Evolutionary conservation across 1,140 invertebrate genomes (phyloP), one percentile per base, ranked within the genome.

Genomic region (Camponotus pennsylvanicus): DNA sequence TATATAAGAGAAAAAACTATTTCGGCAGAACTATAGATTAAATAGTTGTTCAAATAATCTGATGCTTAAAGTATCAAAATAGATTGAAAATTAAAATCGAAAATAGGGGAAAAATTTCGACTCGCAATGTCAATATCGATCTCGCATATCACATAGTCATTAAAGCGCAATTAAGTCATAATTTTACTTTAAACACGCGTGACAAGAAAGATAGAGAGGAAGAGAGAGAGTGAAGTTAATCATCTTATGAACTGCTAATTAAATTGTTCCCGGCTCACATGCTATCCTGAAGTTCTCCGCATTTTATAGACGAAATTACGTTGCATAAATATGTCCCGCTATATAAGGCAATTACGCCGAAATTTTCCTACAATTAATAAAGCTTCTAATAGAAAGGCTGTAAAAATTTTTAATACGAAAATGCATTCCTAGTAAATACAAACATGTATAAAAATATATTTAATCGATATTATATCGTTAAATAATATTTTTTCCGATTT

Each of bases 181-280:
- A 45, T 57, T 66, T 67, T 34, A 78, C 34, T 63, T 85, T 85
- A 75, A 78, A 85, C 71, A 67, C 59, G 49, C 61, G 45, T 45
- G 45, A 85, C 45, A 42, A 27, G 27, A 27, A 0, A 27, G 27
- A 27, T 27, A 27, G 27, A 27, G 27, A 27, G 27, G 27, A 27
- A 27, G 27, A 27, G 27, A 27, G 27, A 27, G 27, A 27, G 27
- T 66, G 77, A 85, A 85, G 82, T 85, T 85, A 85, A 85, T 85
- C 73, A 85, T 85, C 82, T 78, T 61, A 40, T 52, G 82, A 64
- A 78, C 82, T 77, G 45, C 49, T 78, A 85, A 85, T 85, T 78
- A 78, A 85, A 85, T 85, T 85, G 37, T 64, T 37, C 61, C 37
- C 9, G 11, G 59, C 82, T 78, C 75, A 78, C 59, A 64, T 85